Percentiles rank a stretch among this genome's conserved stretches.
Conservation (phyloP, 2,888 invertebrate species). For the Coenonympha arcania region DNA sequence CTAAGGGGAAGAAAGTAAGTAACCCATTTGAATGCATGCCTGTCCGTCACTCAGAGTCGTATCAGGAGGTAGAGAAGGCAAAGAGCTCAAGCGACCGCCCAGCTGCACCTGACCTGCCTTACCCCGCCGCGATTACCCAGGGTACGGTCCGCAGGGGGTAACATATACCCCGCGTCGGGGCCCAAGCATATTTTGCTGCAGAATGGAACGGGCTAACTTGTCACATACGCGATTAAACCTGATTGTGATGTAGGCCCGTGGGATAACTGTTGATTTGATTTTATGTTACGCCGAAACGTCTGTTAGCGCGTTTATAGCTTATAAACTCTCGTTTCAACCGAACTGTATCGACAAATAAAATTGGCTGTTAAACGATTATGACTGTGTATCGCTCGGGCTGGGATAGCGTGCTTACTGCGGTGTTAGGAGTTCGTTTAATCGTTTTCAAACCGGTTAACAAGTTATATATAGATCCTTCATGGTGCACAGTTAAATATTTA, state of each 20-base stretch:
- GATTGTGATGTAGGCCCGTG: slow-evolving; percentile 73
- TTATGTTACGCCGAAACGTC: slow-evolving; percentile 72
- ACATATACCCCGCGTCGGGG: slow-evolving; percentile 13
- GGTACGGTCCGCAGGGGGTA: slow-evolving; percentile 16
- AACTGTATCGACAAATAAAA: slow-evolving; percentile 68
- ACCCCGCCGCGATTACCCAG: slow-evolving; percentile 19
- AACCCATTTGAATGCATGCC: slow-evolving; percentile 84
- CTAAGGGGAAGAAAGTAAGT: slow-evolving; percentile 69
- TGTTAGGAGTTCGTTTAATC: slow-evolving; percentile 39
- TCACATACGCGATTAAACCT: slow-evolving; percentile 73
- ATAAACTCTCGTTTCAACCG: slow-evolving; percentile 67
- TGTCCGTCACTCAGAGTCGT: slow-evolving; percentile 81
- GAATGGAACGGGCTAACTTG: slow-evolving; percentile 60
- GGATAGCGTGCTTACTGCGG: slow-evolving; percentile 37
- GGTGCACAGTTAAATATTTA: background rate
- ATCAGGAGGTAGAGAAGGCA: slow-evolving; percentile 62
- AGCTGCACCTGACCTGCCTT: slow-evolving; percentile 32
- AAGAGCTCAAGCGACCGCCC: slow-evolving; percentile 52
- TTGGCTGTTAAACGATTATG: slow-evolving; percentile 65
- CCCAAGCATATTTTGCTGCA: slow-evolving; percentile 30
- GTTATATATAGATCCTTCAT: background rate
- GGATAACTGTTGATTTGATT: slow-evolving; percentile 75
- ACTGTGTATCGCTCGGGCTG: slow-evolving; percentile 51
- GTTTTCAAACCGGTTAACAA: slow-evolving; percentile 23
- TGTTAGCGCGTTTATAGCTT: slow-evolving; percentile 70